phyloP scores from a whole-genome alignment of 2,888 invertebrate species.

The Germaria angustata region DNA sequence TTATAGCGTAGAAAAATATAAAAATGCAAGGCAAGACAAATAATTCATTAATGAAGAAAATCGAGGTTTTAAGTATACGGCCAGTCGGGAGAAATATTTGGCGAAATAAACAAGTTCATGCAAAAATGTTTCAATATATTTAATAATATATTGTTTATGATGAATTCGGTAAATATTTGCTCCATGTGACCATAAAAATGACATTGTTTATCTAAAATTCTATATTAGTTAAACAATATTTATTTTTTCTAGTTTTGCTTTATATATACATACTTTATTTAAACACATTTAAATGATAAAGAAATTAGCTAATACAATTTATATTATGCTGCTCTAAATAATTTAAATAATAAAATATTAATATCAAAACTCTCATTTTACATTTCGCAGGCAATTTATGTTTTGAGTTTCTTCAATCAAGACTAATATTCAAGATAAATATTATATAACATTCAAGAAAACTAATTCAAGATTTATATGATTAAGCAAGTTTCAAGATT shows the following conservation, averaged over 20 bases:
- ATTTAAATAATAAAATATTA: constrained; percentile 13
- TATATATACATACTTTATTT: constrained; percentile 30
- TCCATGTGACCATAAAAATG: not conserved
- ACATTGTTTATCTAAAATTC: too few relatives aligned
- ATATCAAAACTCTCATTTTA: constrained; percentile 3
- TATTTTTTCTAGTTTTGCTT: constrained; percentile 12
- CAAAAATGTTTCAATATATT: too few relatives aligned
- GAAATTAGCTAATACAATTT: constrained; percentile 61
- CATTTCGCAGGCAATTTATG: constrained; percentile 34
- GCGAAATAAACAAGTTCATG: too few relatives aligned
- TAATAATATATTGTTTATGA: too few relatives aligned
- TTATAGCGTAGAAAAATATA: too few relatives aligned
- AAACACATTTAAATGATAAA: constrained; percentile 3
- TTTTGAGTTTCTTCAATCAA: constrained; percentile 39
- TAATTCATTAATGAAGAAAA: too few relatives aligned
- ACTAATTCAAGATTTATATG: not conserved
- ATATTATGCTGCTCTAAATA: constrained; percentile 56
- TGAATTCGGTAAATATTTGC: too few relatives aligned
- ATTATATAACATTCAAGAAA: not conserved
- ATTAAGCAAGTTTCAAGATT: constrained; percentile 35
- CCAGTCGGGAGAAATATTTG: too few relatives aligned
- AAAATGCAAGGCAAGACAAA: too few relatives aligned
- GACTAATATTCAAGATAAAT: not conserved
- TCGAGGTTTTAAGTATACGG: too few relatives aligned
- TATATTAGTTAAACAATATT: constrained; percentile 43